phyloP scores from a whole-genome alignment of 2,888 invertebrate species.

The Notodromas monacha region DNA sequence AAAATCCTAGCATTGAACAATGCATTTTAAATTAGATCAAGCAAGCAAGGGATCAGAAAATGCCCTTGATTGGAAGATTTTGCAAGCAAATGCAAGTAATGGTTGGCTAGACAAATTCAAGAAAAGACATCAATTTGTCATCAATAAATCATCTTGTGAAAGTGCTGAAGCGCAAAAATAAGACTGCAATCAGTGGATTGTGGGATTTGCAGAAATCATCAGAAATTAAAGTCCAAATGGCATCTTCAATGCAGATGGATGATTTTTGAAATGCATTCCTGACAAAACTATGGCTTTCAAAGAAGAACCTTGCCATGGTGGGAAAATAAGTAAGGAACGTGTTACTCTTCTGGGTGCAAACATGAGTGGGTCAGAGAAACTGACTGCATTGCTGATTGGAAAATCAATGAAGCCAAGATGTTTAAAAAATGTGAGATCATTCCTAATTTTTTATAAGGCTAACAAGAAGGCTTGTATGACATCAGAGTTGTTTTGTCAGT shows the following conservation, averaged over 20 bases:
- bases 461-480: slow-evolving; percentile 15
- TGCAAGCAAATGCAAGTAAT: no score
- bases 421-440: slow-evolving; percentile 13
- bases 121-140: no score
- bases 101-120: no score
- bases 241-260: slow-evolving; percentile 7
- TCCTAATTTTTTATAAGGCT: slow-evolving; percentile 11
- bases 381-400: slow-evolving; percentile 13
- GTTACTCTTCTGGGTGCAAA: slow-evolving; percentile 14
- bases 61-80: no score
- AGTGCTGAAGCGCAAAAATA: slow-evolving; percentile 1
- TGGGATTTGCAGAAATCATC: background rate
- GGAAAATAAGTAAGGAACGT: slow-evolving; percentile 12
- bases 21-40: no score
- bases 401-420: slow-evolving; percentile 13
- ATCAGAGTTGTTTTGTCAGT: slow-evolving; percentile 11
- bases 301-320: slow-evolving; percentile 13
- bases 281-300: slow-evolving; percentile 7
- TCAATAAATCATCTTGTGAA: no score
- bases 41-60: no score
- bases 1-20: no score
- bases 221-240: no score
- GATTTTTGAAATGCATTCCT: slow-evolving; percentile 1
- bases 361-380: slow-evolving; percentile 14
- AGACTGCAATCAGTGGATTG: background rate